These are phyloP conservation scores for Phragmatobia fuliginosa DNA, from an alignment of 2,888 invertebrate genomes.

Conservation along the genomic window DNA sequence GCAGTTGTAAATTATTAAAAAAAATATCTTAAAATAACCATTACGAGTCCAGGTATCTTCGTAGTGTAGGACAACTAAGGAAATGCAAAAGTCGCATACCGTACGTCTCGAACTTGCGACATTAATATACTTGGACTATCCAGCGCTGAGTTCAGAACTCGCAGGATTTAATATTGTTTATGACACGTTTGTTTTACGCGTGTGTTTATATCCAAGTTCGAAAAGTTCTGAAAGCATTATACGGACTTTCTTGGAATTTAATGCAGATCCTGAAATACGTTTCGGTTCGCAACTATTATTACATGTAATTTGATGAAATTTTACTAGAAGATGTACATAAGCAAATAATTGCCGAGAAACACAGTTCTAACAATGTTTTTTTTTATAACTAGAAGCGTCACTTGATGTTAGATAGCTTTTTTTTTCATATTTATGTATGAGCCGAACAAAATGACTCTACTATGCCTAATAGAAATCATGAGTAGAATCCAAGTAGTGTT, in stretches of 20 bases:
- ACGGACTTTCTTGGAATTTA: slow-evolving; percentile 48
- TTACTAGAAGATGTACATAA: not conserved
- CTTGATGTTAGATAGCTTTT: too few relatives aligned
- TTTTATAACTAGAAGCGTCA: too few relatives aligned
- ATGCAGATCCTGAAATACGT: slow-evolving; percentile 32
- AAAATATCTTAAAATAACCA: not conserved
- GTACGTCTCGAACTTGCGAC: slow-evolving; percentile 70
- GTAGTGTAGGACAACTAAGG: slow-evolving; percentile 42
- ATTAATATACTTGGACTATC: slow-evolving; percentile 69
- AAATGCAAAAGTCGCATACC: slow-evolving; percentile 74
- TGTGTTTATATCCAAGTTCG: slow-evolving; percentile 68
- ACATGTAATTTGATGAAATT: not conserved
- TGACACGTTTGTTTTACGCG: slow-evolving; percentile 81
- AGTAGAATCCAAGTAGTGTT: too few relatives aligned
- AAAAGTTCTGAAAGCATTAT: slow-evolving; percentile 59
- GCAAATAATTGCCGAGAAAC: not conserved
- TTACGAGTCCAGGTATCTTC: slow-evolving; percentile 32
- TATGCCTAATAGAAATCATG: too few relatives aligned
- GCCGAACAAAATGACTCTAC: too few relatives aligned
- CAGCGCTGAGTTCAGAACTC: slow-evolving; percentile 56
- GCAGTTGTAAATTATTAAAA: not conserved
- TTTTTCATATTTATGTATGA: too few relatives aligned
- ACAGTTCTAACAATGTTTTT: not conserved
- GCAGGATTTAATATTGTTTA: slow-evolving; percentile 81
- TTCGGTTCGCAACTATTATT: slow-evolving; percentile 5